phyloP scores from a whole-genome alignment of 1,140 invertebrate genomes.

The Oryzaephilus surinamensis region DNA sequence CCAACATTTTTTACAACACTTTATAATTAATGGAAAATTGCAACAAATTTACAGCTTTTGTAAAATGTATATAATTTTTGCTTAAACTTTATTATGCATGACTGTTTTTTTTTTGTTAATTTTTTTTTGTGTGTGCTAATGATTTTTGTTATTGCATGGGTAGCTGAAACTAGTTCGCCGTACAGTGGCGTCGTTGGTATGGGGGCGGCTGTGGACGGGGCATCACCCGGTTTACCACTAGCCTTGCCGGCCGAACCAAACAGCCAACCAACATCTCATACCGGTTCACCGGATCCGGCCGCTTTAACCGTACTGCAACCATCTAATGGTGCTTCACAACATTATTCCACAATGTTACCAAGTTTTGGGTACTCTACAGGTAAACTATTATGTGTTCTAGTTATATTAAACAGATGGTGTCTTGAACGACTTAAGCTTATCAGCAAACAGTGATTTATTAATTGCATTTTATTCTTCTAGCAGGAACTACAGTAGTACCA shows the following conservation, averaged over 20 bases:
- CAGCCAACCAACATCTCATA: slow-evolving; percentile 39
- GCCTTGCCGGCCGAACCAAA: slow-evolving; percentile 46
- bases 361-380: slow-evolving; percentile 64
- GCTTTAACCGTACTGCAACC: slow-evolving; percentile 46
- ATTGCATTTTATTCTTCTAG: no score
- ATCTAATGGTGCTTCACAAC: slow-evolving; percentile 35
- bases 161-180: slow-evolving; percentile 45
- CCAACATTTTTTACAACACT: no score
- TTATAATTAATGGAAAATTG: no score
- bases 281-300: slow-evolving; percentile 42
- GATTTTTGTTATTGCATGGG: slow-evolving; percentile 39
- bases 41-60: no score
- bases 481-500: slow-evolving; percentile 48
- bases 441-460: no score
- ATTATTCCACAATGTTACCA: slow-evolving; percentile 54
- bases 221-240: slow-evolving; percentile 41
- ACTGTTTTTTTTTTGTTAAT: slow-evolving; percentile 22
- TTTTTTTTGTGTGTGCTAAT: slow-evolving; percentile 28
- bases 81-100: slow-evolving; percentile 6
- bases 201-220: slow-evolving; percentile 38
- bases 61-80: not conserved
- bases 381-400: no score
- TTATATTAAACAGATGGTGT: no score
- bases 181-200: slow-evolving; percentile 44
- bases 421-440: no score